A percentile compares a stretch with the other conserved stretches of the same genome.
phyloP scores from a whole-genome alignment of 2,888 invertebrate genomes.

The Odontothrips loti region DNA sequence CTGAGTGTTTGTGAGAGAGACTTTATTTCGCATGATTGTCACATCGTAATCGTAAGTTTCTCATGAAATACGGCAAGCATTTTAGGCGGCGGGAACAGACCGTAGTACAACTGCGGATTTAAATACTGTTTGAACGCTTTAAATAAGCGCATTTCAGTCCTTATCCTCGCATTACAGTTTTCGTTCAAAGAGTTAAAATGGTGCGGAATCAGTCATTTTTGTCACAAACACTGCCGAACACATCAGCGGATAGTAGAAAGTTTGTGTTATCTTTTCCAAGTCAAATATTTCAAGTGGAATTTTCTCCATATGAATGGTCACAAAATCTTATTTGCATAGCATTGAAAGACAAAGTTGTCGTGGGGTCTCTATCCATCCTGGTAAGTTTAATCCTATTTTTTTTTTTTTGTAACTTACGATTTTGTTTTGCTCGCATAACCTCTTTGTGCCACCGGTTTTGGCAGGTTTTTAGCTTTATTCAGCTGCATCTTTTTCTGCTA shows the following conservation, averaged over 20 bases:
- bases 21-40: too few relatives aligned
- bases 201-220: neutral
- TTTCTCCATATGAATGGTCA: slow-evolving; percentile 62
- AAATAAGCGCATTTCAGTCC: neutral
- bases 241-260: neutral
- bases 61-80: too few relatives aligned
- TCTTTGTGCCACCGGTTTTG: slow-evolving; percentile 27
- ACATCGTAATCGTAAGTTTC: too few relatives aligned
- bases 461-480: slow-evolving; percentile 31
- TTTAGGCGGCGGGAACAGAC: too few relatives aligned
- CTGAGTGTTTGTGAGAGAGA: too few relatives aligned
- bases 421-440: slow-evolving; percentile 29
- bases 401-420: slow-evolving; percentile 28
- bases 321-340: slow-evolving; percentile 60
- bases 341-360: slow-evolving; percentile 53
- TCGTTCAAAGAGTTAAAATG: neutral
- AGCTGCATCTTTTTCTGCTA: slow-evolving; percentile 28
- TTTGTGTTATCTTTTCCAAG: slow-evolving; percentile 33
- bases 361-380: slow-evolving; percentile 56
- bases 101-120: neutral
- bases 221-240: neutral
- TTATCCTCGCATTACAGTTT: neutral
- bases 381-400: slow-evolving; percentile 45
- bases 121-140: neutral
- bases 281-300: slow-evolving; percentile 40